These are phyloP conservation scores for Linepithema humile DNA, from an alignment of 1,140 invertebrate genomes.

Conservation along the genomic window DNA sequence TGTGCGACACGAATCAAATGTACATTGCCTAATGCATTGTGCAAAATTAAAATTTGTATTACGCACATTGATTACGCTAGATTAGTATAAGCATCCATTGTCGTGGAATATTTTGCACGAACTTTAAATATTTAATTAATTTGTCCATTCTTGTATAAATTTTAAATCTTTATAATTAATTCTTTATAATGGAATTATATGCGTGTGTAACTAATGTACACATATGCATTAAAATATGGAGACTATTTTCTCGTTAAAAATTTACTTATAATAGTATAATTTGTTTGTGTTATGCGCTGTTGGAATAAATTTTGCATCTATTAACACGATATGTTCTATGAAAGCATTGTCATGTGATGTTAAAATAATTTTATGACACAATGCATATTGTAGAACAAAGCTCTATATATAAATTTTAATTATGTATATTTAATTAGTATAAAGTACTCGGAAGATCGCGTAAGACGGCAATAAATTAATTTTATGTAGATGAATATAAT, in stretches of 20 bases:
- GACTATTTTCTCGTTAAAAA: neutral
- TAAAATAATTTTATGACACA: neutral
- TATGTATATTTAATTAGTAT: too few species aligned
- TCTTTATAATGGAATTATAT: neutral
- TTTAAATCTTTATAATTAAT: neutral
- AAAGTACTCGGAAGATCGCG: too few species aligned
- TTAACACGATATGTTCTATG: neutral
- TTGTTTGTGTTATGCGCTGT: neutral
- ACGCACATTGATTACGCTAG: neutral
- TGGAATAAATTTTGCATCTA: neutral
- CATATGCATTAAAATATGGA: neutral
- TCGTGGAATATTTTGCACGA: neutral
- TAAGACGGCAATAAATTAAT: too few species aligned
- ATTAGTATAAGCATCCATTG: conserved; percentile 13
- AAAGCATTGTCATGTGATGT: neutral
- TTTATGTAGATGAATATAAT: conserved; percentile 12
- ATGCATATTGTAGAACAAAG: neutral
- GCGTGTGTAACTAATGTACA: neutral
- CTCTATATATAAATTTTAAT: too few species aligned
- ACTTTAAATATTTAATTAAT: conserved; percentile 19
- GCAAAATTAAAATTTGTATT: conserved; percentile 42
- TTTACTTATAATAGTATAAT: conserved; percentile 4
- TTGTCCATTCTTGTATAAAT: neutral
- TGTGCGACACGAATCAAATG: conserved; percentile 39
- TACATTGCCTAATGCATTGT: conserved; percentile 25